phyloP scores from a whole-genome alignment of 2,113 vertebrate genomes.

The Ascaphus truei region DNA sequence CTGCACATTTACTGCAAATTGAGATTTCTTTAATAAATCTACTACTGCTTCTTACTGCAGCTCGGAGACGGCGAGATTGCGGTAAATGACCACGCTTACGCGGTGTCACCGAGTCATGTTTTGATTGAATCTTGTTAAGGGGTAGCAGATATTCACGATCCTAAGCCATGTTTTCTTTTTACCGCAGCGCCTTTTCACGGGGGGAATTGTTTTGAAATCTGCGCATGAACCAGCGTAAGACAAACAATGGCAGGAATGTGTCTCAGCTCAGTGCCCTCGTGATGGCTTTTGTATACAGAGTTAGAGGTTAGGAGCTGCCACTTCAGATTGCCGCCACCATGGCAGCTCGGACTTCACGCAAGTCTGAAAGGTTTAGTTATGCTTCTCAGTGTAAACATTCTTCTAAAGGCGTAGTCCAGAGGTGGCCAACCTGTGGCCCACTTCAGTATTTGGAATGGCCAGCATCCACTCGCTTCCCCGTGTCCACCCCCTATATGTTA shows the following conservation, averaged over 20 bases:
- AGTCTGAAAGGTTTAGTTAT: slow-evolving; percentile 38
- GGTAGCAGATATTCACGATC: too few relatives aligned
- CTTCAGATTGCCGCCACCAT: slow-evolving; percentile 32
- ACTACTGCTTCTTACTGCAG: too few relatives aligned
- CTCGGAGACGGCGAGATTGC: too few relatives aligned
- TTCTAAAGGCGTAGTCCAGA: background rate
- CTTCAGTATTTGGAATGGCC: too few relatives aligned
- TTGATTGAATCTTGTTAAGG: too few relatives aligned
- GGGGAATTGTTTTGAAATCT: background rate
- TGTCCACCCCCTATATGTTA: too few relatives aligned
- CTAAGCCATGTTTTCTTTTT: background rate
- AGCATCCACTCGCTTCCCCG: too few relatives aligned
- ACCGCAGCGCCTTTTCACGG: too few relatives aligned
- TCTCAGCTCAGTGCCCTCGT: slow-evolving; percentile 13
- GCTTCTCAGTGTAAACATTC: slow-evolving; percentile 1
- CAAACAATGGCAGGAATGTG: slow-evolving; percentile 46
- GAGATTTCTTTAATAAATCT: too few relatives aligned
- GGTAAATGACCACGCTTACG: too few relatives aligned
- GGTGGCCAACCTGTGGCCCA: background rate
- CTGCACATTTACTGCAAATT: too few relatives aligned
- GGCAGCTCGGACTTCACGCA: slow-evolving; percentile 39
- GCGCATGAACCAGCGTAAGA: slow-evolving; percentile 36
- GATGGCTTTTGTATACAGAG: slow-evolving; percentile 40
- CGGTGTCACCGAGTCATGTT: too few relatives aligned
- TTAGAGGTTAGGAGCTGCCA: slow-evolving; percentile 29